phyloP scores from a whole-genome alignment of 2,888 invertebrate genomes.

The Philonicus albiceps region DNA sequence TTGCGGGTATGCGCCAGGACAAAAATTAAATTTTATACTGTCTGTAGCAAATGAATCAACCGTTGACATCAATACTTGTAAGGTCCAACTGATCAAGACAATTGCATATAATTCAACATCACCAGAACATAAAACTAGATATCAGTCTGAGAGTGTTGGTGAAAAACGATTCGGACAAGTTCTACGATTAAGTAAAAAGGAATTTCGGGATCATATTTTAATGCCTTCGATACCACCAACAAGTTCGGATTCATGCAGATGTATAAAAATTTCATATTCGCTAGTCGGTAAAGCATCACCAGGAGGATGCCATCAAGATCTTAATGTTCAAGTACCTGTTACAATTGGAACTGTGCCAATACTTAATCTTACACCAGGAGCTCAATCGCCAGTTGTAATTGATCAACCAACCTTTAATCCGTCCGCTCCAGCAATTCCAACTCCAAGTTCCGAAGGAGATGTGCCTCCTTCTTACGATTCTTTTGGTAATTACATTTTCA shows the following conservation, averaged over 20 bases:
- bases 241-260: neutral
- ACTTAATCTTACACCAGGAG: neutral
- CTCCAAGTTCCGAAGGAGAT: neutral
- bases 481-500: neutral
- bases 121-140: neutral
- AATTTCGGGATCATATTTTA: neutral
- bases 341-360: constrained; percentile 15
- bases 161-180: neutral
- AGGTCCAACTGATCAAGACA: neutral
- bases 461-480: constrained; percentile 15
- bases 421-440: neutral
- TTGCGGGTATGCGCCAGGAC: constrained; percentile 31
- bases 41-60: constrained; percentile 9
- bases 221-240: constrained; percentile 13
- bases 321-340: neutral
- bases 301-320: neutral
- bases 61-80: neutral
- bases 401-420: neutral
- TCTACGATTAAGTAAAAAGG: neutral
- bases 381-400: neutral
- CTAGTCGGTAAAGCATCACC: neutral
- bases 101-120: neutral
- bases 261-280: constrained; percentile 6
- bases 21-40: neutral
- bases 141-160: neutral